Conservation (phyloP, 1,140 invertebrate species). For the Rhagoletis pomonella region DNA sequence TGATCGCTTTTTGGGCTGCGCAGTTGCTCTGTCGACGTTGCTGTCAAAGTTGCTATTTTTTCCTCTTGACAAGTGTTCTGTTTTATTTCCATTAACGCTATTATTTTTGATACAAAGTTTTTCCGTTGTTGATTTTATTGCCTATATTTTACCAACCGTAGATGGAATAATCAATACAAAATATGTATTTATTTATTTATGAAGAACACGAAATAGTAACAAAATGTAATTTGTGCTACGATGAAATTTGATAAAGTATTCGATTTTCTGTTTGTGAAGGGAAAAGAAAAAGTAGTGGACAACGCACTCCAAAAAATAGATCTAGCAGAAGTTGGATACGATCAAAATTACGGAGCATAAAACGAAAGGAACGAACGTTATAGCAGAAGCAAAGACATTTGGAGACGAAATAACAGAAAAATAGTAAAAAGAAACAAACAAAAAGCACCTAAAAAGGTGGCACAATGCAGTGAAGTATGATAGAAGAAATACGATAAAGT, state of each 20-base stretch:
- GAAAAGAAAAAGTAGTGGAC: constrained; percentile 37
- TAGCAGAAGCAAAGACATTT: not conserved
- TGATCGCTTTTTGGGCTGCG: constrained; percentile 15
- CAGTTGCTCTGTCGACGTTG: not conserved
- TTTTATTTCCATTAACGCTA: constrained; percentile 26
- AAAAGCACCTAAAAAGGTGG: constrained; percentile 14
- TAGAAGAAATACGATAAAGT: constrained; percentile 22
- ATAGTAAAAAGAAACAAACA: not conserved
- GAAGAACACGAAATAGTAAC: not conserved
- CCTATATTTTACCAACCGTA: too few relatives aligned
- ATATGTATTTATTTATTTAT: not conserved
- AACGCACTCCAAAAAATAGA: not conserved
- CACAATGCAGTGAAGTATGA: constrained; percentile 34
- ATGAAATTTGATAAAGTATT: constrained; percentile 47
- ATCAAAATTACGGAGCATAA: constrained; percentile 20
- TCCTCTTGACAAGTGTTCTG: constrained; percentile 37
- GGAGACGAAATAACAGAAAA: not conserved
- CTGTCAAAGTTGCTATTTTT: constrained; percentile 21
- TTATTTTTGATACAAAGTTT: not conserved
- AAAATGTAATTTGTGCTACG: constrained; percentile 20
- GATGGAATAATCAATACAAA: constrained; percentile 3
- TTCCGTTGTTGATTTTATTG: not conserved
- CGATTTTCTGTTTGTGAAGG: constrained; percentile 22
- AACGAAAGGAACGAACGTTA: not conserved
- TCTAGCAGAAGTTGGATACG: constrained; percentile 15